Percentiles rank a stretch among this genome's conserved stretches.
These are phyloP conservation scores for Ianthella basta DNA, from an alignment of 37 sponge, comb jelly and placozoan genomes.

Conservation along the genomic window DNA sequence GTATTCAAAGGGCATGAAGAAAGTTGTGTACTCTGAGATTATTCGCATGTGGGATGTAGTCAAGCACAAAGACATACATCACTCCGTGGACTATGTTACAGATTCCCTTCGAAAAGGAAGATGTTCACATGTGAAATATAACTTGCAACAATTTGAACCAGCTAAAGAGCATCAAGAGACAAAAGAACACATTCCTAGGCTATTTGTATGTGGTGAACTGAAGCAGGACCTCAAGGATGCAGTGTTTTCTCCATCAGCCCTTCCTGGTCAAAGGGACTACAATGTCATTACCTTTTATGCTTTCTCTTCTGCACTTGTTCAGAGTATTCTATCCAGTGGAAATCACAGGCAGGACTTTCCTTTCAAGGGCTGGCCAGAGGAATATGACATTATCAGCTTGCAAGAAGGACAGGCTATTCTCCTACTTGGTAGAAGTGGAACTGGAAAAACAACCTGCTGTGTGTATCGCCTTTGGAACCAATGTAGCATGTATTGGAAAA, in stretches of 20 bases:
- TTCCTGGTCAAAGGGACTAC: constrained; percentile 52
- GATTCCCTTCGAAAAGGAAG: constrained; percentile 39
- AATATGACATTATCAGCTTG: constrained; percentile 76
- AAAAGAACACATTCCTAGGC: background rate
- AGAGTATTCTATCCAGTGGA: constrained; percentile 40
- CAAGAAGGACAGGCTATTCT: constrained; percentile 42
- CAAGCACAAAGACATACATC: constrained; percentile 42
- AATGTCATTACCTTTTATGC: constrained; percentile 65
- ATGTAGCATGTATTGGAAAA: constrained; percentile 66
- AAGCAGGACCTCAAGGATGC: background rate
- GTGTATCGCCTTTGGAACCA: constrained; percentile 75
- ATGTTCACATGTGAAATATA: constrained; percentile 7
- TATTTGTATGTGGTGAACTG: constrained; percentile 2
- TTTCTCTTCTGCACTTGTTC: constrained; percentile 43
- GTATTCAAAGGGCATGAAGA: constrained; percentile 13
- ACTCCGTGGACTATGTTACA: constrained; percentile 45
- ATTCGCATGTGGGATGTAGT: constrained; percentile 82
- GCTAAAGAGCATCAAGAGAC: background rate
- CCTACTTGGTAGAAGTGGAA: constrained; percentile 84
- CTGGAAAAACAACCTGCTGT: constrained; percentile 89
- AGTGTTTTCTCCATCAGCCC: constrained; percentile 59
- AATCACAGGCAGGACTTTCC: constrained; percentile 56
- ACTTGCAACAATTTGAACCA: background rate
- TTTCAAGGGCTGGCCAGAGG: constrained; percentile 68
- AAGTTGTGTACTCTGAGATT: constrained; percentile 65